A percentile compares a stretch with the other conserved stretches of the same genome.
phyloP scores from a whole-genome alignment of 2,888 invertebrate genomes.

The Cosmia trapezina region DNA sequence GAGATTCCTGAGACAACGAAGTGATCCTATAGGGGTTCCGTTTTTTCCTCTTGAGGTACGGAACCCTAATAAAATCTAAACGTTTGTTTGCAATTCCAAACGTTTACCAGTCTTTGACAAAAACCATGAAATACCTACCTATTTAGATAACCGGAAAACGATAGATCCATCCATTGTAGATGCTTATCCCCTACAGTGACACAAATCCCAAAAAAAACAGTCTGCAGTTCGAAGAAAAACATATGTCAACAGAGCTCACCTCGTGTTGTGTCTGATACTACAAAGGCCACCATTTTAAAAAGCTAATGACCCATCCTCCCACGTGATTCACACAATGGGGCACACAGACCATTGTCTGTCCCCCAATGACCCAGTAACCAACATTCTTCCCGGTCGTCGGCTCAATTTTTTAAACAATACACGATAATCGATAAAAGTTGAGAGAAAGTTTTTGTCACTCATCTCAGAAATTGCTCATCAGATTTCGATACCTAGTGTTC shows the following conservation, averaged over 20 bases:
- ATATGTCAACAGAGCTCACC: background rate
- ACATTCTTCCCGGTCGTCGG: slow-evolving; percentile 38
- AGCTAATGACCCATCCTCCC: slow-evolving; percentile 50
- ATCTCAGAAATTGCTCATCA: slow-evolving; percentile 54
- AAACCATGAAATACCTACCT: background rate
- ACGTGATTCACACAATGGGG: slow-evolving; percentile 43
- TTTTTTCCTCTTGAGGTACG: too few relatives aligned
- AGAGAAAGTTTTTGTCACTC: slow-evolving; percentile 57
- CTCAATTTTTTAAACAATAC: slow-evolving; percentile 57
- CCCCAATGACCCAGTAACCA: slow-evolving; percentile 54
- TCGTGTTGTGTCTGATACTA: slow-evolving; percentile 24
- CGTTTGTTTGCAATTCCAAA: background rate
- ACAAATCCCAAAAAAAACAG: background rate
- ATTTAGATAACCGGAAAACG: background rate
- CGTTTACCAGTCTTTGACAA: background rate
- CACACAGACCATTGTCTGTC: slow-evolving; percentile 52
- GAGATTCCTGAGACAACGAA: too few relatives aligned
- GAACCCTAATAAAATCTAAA: too few relatives aligned
- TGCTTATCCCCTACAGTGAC: background rate
- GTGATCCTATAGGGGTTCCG: too few relatives aligned
- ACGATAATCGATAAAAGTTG: slow-evolving; percentile 39
- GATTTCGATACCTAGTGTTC: slow-evolving; percentile 37
- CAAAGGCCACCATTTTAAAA: slow-evolving; percentile 38
- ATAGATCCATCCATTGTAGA: background rate
- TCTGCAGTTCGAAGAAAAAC: slow-evolving; percentile 29